Base-by-base conservation (phyloP, 1,140 invertebrate species). In the Eueides isabella region DNA sequence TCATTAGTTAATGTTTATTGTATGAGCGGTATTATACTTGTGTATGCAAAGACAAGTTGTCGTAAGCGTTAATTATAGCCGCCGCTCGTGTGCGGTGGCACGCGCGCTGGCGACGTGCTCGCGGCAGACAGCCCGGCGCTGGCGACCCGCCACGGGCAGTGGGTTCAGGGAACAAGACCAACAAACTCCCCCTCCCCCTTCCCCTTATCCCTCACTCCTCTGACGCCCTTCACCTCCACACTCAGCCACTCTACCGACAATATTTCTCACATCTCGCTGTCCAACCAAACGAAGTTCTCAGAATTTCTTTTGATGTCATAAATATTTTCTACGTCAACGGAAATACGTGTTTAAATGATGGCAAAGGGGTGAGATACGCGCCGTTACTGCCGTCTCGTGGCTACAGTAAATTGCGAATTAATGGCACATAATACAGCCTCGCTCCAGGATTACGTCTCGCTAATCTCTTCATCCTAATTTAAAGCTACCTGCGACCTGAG, bases 391-490 rank as follows among this genome's bases (percentile, higher is more conserved):
- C 28, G 33, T 33, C 72, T 55, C 38, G 65, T 16, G 71, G 61
- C 38, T 65, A 30, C 62, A 61, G 48, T 74, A 76, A 72, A 78
- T 78, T 62, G 77, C 55, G 63, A 70, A 66, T 67, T 75, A 72
- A 78, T 72, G 70, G 67, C 61, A 69, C 67, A 75, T 72, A 69
- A 75, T 69, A 69, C 76, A 62, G 29, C 61, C 30, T 29, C 67
- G 28, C 65, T 66, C 31, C 63, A 26, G 71, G 74, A 74, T 79
- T 74, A 79, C 64, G 71, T 65, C 70, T 72, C n/a, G 68, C 71
- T 79, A 74, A 79, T 79, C 74, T 79, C 77, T 72, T 79, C 74
- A 76, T 79, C 74, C 74, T 79, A 79, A 79, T 79, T 76, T 74
- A 78, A 64, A 74, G 61, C 71, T 68, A 73, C 44, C 72, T 74